Evolutionary conservation across 2,797 vertebrate species (phyloP), one percentile per base, ranked within the genome.

Genomic region (Crypturellus tataupa): DNA sequence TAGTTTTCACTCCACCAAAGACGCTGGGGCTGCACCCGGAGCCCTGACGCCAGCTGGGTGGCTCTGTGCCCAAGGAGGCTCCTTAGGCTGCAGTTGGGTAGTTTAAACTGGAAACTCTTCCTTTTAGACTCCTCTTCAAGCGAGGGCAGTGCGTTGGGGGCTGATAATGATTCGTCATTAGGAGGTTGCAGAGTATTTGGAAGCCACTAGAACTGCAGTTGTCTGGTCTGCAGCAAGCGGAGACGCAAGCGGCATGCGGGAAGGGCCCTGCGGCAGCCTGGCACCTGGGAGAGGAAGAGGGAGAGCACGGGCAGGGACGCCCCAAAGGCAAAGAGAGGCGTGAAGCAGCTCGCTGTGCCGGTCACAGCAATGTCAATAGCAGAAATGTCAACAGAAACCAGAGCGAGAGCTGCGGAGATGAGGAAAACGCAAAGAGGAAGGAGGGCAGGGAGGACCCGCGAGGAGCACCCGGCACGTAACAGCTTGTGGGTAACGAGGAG

Each of bases 171-270:
- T 15, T 6, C 25, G 15, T 3, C 8, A 19, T 1, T 4, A 3
- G 42, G 44, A 72, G 21, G 46, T 47, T 47, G 46, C 18, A 11
- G 46, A 4, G 39, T 4, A 7, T 70, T 4, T 19, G 58, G 35
- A 5, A 42, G 20, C 20, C 10, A 55, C 49, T 5, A 1, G 46
- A 78, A 29, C 1, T 2, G 19, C 7, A 4, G 1, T 10, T 7
- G 35, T 3, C 29, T 0, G 2, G 53, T 13, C 0, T 12, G 59
- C 59, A 42, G 39, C 68, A 17, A 27, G 29, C 1, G 29, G 25
- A 6, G 53, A n/a, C 29, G 27, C 59, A 5, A 35, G 42, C 29
- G 68, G 35, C 69, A 53, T 18, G 64, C 1, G 33, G 85, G 35
- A 27, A 70, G n/a, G 60, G 44, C n/a, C 49, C 31, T 15, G 10